These are phyloP conservation scores for Cenopis cana DNA, from an alignment of 2,888 invertebrate genomes.

Conservation along the genomic window DNA sequence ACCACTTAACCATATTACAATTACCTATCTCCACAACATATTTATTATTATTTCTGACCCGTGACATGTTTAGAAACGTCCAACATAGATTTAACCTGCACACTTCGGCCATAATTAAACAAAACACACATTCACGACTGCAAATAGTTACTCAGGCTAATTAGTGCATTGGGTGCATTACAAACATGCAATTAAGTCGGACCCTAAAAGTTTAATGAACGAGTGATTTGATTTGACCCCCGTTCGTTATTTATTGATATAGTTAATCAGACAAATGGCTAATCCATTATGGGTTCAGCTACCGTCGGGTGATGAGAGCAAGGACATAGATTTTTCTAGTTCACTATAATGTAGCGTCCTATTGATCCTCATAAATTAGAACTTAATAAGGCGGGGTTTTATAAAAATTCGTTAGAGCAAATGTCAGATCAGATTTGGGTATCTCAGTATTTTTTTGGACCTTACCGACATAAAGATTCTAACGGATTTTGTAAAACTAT, in stretches of 20 bases:
- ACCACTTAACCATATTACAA: neutral
- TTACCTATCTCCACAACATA: neutral
- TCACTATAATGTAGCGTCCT: constrained; percentile 22
- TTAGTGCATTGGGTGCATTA: constrained; percentile 68
- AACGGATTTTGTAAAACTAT: no score
- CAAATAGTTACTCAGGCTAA: constrained; percentile 75
- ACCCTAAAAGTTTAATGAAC: constrained; percentile 78
- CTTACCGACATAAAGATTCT: no score
- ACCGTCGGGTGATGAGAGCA: constrained; percentile 60
- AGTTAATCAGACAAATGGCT: constrained; percentile 83
- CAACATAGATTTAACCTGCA: constrained; percentile 24
- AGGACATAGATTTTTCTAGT: constrained; percentile 59
- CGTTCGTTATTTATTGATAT: constrained; percentile 80
- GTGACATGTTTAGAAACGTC: constrained; percentile 12
- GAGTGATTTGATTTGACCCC: constrained; percentile 74
- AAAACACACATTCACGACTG: constrained; percentile 47
- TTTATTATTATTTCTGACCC: neutral
- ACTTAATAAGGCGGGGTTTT: no score
- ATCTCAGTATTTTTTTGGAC: no score
- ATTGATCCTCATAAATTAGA: no score
- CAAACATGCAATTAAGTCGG: constrained; percentile 64
- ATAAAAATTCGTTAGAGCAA: no score
- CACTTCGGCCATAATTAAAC: constrained; percentile 38
- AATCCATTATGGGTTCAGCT: constrained; percentile 78
- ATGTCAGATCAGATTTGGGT: no score